These are phyloP conservation scores for Drosophila kepulauana DNA, from an alignment of 1,140 invertebrate genomes.

Conservation along the genomic window DNA sequence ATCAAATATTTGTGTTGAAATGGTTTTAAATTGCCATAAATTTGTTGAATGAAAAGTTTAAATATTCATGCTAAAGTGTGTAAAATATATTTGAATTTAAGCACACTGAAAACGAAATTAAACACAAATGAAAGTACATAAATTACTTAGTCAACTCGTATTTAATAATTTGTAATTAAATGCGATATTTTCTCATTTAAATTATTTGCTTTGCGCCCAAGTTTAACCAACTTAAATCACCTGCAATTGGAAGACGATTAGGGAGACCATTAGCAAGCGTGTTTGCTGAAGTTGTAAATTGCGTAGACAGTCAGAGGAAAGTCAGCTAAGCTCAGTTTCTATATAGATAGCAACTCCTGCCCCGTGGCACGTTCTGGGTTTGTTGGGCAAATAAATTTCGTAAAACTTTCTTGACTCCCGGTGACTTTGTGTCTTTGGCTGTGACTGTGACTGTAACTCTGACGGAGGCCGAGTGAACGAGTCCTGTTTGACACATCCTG, in stretches of 20 bases:
- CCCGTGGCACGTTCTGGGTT: not conserved
- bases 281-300: constrained; percentile 27
- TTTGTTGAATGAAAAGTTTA: too few relatives aligned
- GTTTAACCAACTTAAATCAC: not conserved
- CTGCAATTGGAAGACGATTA: constrained; percentile 24
- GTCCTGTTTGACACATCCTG: constrained; percentile 63
- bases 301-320: constrained; percentile 27
- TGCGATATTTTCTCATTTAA: not conserved
- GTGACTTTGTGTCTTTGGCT: not conserved
- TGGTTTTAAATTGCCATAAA: too few relatives aligned
- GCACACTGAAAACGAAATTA: too few relatives aligned
- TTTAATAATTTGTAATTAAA: not conserved
- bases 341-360: not conserved
- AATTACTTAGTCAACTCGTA: too few relatives aligned
- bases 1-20: too few relatives aligned
- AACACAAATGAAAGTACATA: too few relatives aligned
- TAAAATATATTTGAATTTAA: too few relatives aligned
- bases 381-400: constrained; percentile 49
- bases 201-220: not conserved
- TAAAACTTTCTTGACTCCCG: constrained; percentile 37
- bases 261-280: constrained; percentile 35
- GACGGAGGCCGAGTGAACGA: constrained; percentile 27
- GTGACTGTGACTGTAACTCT: not conserved
- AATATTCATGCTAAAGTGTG: too few relatives aligned
- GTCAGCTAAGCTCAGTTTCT: not conserved